These are phyloP conservation scores for Halcyon badia DNA, from an alignment of 2,797 vertebrate genomes.

Conservation along the genomic window DNA sequence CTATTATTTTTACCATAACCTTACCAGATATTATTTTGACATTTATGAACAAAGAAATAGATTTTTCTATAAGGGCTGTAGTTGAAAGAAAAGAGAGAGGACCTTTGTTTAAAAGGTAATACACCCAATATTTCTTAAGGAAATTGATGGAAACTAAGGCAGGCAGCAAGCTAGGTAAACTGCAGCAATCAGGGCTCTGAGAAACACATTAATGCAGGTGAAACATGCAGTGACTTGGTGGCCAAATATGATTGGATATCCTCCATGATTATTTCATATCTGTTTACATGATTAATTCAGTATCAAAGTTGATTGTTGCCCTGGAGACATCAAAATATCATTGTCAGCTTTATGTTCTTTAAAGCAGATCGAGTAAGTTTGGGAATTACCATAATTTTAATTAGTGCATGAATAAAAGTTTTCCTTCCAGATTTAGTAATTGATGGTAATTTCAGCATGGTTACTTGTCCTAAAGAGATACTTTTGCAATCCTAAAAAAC, in stretches of 20 bases:
- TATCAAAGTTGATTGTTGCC: not conserved
- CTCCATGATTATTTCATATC: not conserved
- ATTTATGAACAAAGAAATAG: not conserved
- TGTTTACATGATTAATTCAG: not conserved
- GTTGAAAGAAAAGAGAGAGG: not conserved
- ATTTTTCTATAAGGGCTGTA: not conserved
- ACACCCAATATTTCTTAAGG: not conserved
- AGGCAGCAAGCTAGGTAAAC: fast-evolving
- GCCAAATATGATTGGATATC: not conserved
- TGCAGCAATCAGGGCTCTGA: not conserved
- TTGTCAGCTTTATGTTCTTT: not conserved
- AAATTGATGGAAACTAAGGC: fast-evolving
- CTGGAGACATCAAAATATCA: not conserved
- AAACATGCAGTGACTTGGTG: not conserved
- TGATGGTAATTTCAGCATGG: not conserved
- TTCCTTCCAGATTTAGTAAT: not conserved
- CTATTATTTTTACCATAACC: not conserved
- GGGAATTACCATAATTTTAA: not conserved
- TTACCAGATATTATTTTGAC: not conserved
- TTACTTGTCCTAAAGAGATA: not conserved
- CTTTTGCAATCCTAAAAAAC: not conserved
- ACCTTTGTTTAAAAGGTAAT: not conserved
- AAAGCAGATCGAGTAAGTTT: not conserved
- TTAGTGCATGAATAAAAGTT: not conserved
- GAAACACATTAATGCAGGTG: not conserved